Percentiles rank a stretch among this genome's conserved stretches.
phyloP scores from a whole-genome alignment of 2,113 vertebrate species.

The Gallinago paraguaiae region DNA sequence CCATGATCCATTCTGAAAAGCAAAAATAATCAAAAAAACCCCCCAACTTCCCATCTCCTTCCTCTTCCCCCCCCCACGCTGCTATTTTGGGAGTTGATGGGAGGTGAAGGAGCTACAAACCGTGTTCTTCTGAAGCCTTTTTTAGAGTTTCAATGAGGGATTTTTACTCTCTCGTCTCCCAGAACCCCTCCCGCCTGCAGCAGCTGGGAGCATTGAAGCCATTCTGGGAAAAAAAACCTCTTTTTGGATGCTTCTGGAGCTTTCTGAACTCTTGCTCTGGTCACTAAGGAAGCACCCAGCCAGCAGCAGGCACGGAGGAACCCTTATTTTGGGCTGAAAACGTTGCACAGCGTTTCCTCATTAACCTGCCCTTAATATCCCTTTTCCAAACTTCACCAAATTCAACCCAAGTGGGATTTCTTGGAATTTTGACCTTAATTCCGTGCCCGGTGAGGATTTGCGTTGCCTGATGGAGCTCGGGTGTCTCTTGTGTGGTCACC shows the following conservation, averaged over 20 bases:
- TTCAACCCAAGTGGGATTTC: background rate
- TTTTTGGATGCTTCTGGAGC: background rate
- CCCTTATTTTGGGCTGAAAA: background rate
- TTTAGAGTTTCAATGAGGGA: background rate
- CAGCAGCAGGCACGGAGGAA: background rate
- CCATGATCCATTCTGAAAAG: background rate
- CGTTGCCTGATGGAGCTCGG: background rate
- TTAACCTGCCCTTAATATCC: background rate
- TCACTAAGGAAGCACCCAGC: background rate
- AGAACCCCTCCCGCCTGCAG: background rate
- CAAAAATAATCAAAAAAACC: too few species aligned
- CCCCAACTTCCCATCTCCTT: background rate
- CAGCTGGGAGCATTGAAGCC: background rate
- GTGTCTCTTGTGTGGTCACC: background rate
- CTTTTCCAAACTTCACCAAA: background rate
- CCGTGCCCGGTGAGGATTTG: rapidly evolving
- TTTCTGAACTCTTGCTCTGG: background rate
- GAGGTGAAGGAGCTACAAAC: background rate
- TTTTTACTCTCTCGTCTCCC: background rate
- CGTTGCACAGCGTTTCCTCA: background rate
- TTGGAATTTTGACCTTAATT: background rate
- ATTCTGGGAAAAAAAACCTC: background rate
- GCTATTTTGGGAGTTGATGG: background rate
- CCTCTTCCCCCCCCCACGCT: background rate
- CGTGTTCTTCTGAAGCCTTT: background rate